Percentiles rank a stretch among this genome's conserved stretches.
Evolutionary conservation across 2,888 invertebrate genomes (phyloP).

Genomic region (Aspidiotus destructor): DNA sequence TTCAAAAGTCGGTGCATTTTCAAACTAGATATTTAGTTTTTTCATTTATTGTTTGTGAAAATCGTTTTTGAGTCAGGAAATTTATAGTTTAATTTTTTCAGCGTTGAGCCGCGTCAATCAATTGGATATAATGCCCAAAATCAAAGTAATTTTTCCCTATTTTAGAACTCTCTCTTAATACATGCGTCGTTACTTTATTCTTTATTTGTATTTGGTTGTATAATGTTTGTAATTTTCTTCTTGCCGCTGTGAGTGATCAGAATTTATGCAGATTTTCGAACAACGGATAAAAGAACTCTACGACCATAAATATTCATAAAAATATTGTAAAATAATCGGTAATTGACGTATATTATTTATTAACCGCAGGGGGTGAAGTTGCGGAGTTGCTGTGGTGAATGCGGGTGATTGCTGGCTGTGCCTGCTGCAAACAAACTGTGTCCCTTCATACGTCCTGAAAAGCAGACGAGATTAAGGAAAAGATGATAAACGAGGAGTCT

Average conservation of each 20-base stretch:
- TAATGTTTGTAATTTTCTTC: neutral
- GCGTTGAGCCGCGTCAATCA: too few relatives aligned
- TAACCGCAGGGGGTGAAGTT: conserved; percentile 25
- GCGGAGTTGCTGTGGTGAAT: conserved; percentile 22
- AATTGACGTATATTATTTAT: conserved; percentile 12
- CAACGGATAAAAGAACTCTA: too few relatives aligned
- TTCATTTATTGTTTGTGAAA: too few relatives aligned
- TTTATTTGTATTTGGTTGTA: neutral
- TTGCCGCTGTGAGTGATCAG: too few relatives aligned
- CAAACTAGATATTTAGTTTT: too few relatives aligned
- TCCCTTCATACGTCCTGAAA: neutral
- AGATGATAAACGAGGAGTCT: neutral
- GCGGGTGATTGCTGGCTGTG: conserved; percentile 13
- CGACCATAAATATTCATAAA: too few relatives aligned
- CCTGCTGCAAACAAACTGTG: neutral
- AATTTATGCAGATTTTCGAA: too few relatives aligned
- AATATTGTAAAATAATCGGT: conserved; percentile 12
- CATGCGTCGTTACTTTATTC: neutral
- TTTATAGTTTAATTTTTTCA: too few relatives aligned
- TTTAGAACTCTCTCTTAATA: neutral
- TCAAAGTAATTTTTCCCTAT: too few relatives aligned
- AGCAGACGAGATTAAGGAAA: neutral
- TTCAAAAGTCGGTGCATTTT: too few relatives aligned
- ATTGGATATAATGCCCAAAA: too few relatives aligned
- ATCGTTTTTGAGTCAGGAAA: too few relatives aligned